Percentiles rank a stretch among this genome's conserved stretches.
phyloP scores from a whole-genome alignment of 2,113 vertebrate species.

The Tragulus kanchil region DNA sequence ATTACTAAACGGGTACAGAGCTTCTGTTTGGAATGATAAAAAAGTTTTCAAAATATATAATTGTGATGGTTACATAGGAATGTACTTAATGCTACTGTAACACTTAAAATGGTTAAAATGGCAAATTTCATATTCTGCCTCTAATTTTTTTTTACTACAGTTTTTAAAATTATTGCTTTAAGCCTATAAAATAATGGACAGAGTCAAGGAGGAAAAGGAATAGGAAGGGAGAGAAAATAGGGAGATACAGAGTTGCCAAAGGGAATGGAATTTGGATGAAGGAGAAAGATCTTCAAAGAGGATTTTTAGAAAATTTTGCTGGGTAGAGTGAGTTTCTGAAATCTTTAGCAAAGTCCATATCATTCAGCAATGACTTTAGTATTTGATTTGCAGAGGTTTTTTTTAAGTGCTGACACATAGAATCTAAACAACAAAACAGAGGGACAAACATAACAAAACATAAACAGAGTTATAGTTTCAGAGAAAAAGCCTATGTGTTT shows the following conservation, averaged over 20 bases:
- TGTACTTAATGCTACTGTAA: neutral
- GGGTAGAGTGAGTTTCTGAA: neutral
- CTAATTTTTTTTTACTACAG: neutral
- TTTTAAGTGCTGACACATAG: neutral
- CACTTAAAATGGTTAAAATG: conserved; percentile 26
- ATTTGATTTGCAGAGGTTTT: neutral
- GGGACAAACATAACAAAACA: neutral
- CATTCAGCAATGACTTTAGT: neutral
- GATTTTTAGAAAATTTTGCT: neutral
- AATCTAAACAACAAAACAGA: neutral
- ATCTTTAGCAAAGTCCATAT: conserved; percentile 24
- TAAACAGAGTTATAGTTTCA: neutral
- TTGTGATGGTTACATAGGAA: neutral
- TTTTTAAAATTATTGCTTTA: neutral
- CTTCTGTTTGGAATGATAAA: neutral
- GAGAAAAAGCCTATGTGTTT: neutral
- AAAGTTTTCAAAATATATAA: neutral
- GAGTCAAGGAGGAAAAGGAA: neutral
- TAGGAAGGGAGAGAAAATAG: neutral
- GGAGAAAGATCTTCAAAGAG: neutral
- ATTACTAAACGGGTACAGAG: neutral
- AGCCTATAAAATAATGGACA: conserved; percentile 22
- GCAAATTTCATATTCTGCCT: neutral
- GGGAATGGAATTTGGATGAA: neutral
- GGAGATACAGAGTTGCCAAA: neutral